Base-by-base conservation (phyloP, 2,797 vertebrate species). In the Xiphorhynchus erythropygius region DNA sequence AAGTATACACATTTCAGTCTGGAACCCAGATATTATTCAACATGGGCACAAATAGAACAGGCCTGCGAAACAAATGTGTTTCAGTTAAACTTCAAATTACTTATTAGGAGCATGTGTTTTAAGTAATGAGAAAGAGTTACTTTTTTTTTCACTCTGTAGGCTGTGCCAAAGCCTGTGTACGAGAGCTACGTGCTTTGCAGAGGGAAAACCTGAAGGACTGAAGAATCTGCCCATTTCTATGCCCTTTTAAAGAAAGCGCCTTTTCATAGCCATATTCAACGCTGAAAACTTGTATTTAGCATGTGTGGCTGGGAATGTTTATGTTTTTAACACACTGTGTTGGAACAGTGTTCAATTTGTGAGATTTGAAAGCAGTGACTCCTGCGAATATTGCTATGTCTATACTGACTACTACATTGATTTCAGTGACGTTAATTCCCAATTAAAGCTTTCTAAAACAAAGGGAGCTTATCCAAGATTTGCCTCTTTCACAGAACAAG, bases 121-220 rank as follows among this genome's bases (percentile, higher is more conserved):
- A 4, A 78, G 50, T 16, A 80, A 23, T 13, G 44, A 89, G 37
- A 65, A 75, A 65, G 18, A 7, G 75, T 41, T 73, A 39, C 8
- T 21, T 39, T 57, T 59, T 70, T 28, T 62, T 25, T 8, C 23
- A 15, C 25, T 53, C 71, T 33, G 18, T 21, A 78, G 11, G n/a
- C 55, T 60, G 14, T 81, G 77, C 87, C 91, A 94, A 84, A 84
- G 46, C 13, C 78, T 79, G 73, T 12, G 79, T 93, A 96, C 50
- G 73, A 96, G 96, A 63, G 37, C 62, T 93, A 97, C 83, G 69
- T 97, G 94, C 86, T 87, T 70, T 80, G 53, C 62, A 81, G 76
- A 84, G 2, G 33, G 44, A 92, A 92, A 85, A 85, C 17, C 60
- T 80, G 60, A 63, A 74, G 41, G 49, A 57, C 64, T 78, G 28